A percentile compares a stretch with the other conserved stretches of the same genome.
Conservation (phyloP, 2,797 vertebrate genomes). For the Semotilus atromaculatus region DNA sequence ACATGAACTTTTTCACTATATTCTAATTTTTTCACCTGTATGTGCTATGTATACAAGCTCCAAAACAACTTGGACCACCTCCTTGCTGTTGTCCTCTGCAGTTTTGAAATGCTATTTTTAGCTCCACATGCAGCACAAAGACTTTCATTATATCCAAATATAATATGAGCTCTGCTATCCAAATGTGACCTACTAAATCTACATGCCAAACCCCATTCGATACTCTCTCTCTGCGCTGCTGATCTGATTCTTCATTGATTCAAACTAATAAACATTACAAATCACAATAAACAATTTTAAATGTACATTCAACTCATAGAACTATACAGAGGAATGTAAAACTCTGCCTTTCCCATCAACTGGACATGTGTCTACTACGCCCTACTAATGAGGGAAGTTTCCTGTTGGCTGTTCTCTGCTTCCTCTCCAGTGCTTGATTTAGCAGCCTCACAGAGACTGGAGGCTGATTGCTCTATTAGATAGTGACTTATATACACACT, state of each 20-base stretch:
- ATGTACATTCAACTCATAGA: neutral
- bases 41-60: constrained; percentile 9
- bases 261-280: neutral
- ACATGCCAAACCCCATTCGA: neutral
- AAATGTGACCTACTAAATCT: constrained; percentile 26
- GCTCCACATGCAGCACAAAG: constrained; percentile 29
- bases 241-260: neutral
- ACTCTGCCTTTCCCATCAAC: neutral
- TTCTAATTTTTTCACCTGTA: too few species aligned
- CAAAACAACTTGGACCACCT: constrained; percentile 18
- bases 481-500: constrained; percentile 6
- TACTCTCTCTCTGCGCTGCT: neutral
- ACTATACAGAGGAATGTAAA: neutral
- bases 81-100: constrained; percentile 18
- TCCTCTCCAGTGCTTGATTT: constrained; percentile 64
- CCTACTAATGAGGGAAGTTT: constrained; percentile 69
- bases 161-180: neutral
- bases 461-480: constrained; percentile 18
- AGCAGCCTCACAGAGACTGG: constrained; percentile 13
- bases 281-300: neutral
- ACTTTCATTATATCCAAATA: constrained; percentile 26
- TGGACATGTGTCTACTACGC: constrained; percentile 12
- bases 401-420: constrained; percentile 70
- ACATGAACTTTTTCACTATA: too few species aligned
- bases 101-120: constrained; percentile 36